A percentile compares a stretch with the other conserved stretches of the same genome.
Conservation (phyloP, 2,888 invertebrate species). For the Acronicta alni region DNA sequence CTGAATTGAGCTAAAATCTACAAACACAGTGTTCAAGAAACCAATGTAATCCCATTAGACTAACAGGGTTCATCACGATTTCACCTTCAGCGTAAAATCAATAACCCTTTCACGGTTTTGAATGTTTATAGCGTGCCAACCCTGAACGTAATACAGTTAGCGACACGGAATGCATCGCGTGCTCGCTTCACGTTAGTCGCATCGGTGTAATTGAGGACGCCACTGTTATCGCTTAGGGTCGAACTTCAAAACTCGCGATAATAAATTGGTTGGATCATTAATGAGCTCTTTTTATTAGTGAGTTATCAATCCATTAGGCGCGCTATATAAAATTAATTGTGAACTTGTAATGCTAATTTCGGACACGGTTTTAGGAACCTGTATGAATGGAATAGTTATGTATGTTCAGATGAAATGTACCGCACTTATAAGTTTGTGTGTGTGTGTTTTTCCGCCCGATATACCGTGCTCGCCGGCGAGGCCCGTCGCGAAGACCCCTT, state of each 20-base stretch:
- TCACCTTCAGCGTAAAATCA: neutral
- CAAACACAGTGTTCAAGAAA: too few species aligned
- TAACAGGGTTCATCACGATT: too few species aligned
- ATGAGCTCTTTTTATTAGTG: conserved; percentile 29
- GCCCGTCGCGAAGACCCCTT: too few species aligned
- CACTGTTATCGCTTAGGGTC: conserved; percentile 47
- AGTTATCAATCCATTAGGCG: conserved; percentile 44
- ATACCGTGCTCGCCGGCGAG: too few species aligned
- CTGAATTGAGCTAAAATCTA: too few species aligned
- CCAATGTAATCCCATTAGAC: too few species aligned
- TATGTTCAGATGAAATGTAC: too few species aligned
- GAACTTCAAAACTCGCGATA: conserved; percentile 34
- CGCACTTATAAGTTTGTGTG: too few species aligned
- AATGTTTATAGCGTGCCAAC: conserved; percentile 19
- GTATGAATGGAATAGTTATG: too few species aligned
- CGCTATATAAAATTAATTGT: conserved; percentile 31
- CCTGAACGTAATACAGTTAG: conserved; percentile 55
- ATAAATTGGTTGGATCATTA: conserved; percentile 45
- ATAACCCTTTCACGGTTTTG: neutral
- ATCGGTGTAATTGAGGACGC: conserved; percentile 52
- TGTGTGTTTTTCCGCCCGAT: too few species aligned
- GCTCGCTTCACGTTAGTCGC: conserved; percentile 42
- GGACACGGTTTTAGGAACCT: neutral
- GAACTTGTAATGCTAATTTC: conserved; percentile 22
- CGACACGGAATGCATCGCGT: conserved; percentile 58